Evolutionary conservation across 2,113 vertebrate genomes (phyloP), one percentile per base, ranked within the genome.

Genomic region (Reinhardtius hippoglossoides): DNA sequence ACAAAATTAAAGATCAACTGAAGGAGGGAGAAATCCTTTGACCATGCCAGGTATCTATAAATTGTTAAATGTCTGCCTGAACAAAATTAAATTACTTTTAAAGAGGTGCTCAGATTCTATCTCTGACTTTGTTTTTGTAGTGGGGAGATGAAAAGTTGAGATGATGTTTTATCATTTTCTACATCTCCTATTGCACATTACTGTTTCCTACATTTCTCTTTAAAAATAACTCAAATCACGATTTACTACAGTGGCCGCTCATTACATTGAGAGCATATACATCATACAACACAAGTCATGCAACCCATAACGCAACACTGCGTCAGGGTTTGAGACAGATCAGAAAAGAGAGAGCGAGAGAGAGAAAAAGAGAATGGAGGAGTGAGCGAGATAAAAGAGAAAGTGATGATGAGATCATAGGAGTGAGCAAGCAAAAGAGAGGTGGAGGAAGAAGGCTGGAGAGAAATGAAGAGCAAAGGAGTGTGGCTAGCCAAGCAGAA

Each of bases 401-500:
- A 87, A 79, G 74, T 14, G 61, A 63, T 78, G 81, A 79, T 74
- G 83, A 90, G 85, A 87, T 85, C 74, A 84, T 80, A 78, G 80
- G 75, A 78, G 74, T 27, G 69, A 80, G 61, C 26, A 78, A 69
- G 70, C 37, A 58, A 65, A 74, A 68, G 78, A 89, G 71, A 72
- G 69, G 27, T 66, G 56, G 80, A 42, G 76, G 15, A 61, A 73
- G 80, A 81, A 72, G 84, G 86, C 88, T 60, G 82, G 78, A 46
- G 81, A 84, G 84, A 84, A 89, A 87, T 82, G 87, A 81, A 75
- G 89, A 90, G 89, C 57, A 77, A 81, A 84, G 78, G 81, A 92
- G 82, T 89, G 85, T 87, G 89, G 82, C 92, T 62, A 91, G 90
- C 87, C 89, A 83, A 91, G 89, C 89, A 84, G 89, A 92, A 93